A percentile compares a stretch with the other conserved stretches of the same genome.
Conservation (phyloP, 2,113 vertebrate species). For the Meleagris gallopavo region DNA sequence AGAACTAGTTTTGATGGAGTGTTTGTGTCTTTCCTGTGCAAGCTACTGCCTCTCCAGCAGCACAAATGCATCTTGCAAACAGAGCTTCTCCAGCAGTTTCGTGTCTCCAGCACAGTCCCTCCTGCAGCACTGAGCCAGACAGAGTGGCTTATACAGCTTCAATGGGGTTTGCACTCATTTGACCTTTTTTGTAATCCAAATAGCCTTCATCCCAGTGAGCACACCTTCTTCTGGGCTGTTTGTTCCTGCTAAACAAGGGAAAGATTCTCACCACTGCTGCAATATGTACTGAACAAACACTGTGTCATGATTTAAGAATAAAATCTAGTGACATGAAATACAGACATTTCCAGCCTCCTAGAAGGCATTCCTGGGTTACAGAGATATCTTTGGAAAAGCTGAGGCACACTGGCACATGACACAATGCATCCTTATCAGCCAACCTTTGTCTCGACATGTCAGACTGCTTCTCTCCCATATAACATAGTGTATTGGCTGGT, state of each 20-base stretch:
- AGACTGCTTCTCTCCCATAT: not conserved
- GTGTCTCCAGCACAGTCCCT: not conserved
- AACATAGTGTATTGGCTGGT: not conserved
- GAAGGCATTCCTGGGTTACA: slow-evolving; percentile 17
- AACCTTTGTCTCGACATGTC: not conserved
- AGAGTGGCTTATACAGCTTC: not conserved
- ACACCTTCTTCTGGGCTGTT: slow-evolving; percentile 58
- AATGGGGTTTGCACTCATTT: slow-evolving; percentile 5
- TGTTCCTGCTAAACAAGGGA: slow-evolving; percentile 62
- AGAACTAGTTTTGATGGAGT: not conserved
- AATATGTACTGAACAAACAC: slow-evolving; percentile 57
- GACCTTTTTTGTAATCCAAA: slow-evolving; percentile 47
- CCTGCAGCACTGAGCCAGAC: not conserved
- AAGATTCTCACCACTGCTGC: slow-evolving; percentile 34
- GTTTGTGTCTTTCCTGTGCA: not conserved
- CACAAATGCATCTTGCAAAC: not conserved
- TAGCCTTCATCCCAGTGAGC: not conserved
- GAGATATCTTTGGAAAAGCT: not conserved
- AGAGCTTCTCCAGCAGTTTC: not conserved
- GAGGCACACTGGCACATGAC: not conserved
- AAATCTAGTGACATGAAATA: slow-evolving; percentile 33
- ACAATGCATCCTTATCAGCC: slow-evolving; percentile 26
- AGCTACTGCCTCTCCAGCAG: not conserved
- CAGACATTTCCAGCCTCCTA: slow-evolving; percentile 6
- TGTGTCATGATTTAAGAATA: slow-evolving; percentile 31